Base-by-base conservation (phyloP, 2,113 vertebrate species). In the Atherinomorus stipes region DNA sequence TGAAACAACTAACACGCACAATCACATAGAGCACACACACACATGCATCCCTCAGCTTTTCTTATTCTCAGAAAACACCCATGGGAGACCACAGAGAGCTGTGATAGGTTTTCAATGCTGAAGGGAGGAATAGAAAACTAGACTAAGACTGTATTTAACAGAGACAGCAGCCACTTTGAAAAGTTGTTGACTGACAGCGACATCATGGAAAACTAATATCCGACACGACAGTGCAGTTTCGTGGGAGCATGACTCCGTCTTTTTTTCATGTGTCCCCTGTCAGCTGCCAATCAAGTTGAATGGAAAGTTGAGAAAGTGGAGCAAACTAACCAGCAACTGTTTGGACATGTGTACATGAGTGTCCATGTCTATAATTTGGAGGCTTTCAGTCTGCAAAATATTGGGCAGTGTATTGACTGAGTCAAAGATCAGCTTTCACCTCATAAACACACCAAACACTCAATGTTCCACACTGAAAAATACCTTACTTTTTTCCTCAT, bases 21-120 rank as follows among this genome's bases (percentile, higher is more conserved):
- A 26, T 26, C 19, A 40, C n/a, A 49, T 3, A 8, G 31, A 1
- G 9, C 63, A 60, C 45, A 53, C 38, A 74, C 53, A 34, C 13
- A 47, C 23, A 59, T 45, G 38, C 28, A 37, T 38, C 65, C 3
- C 63, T 81, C 63, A 75, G 45, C 66, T 64, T 70, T 76, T 22
- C 74, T 72, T 12, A 1, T 21, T 79, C 68, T 74, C 44, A 73
- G 40, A 78, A 73, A 82, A 82, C 83, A 72, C 74, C 51, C 68
- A 49, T 45, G 76, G 67, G 76, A 81, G 44, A 68, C 63, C 15
- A 47, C 42, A 13, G 61, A 74, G 58, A 60, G 21, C 38, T 37
- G 74, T 15, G 19, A 69, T 68, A 66, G 38, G 66, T 80, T 85
- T 64, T 76, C 45, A 23, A 45, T 63, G 66, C 72, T 56, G 74